Evolutionary conservation across 2,113 vertebrate genomes (phyloP).

Genomic region (Aepyceros melampus): DNA sequence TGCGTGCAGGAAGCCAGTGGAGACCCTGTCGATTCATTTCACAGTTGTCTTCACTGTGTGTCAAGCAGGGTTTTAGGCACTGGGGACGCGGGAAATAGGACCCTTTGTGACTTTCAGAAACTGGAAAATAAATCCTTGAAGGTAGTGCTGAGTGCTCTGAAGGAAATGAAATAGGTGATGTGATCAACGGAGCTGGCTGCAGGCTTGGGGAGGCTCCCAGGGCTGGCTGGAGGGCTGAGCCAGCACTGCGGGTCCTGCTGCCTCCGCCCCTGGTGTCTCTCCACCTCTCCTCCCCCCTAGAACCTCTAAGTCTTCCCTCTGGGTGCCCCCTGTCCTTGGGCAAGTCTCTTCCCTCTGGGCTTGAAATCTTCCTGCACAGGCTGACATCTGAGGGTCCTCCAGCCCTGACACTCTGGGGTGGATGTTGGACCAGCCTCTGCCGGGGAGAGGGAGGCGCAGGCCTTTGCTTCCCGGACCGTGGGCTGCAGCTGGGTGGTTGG

Average conservation of each 20-base stretch:
- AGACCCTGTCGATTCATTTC: not conserved
- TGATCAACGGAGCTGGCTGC: not conserved
- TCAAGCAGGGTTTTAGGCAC: not conserved
- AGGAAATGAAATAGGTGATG: not conserved
- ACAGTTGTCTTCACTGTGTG: not conserved
- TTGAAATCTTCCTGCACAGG: not conserved
- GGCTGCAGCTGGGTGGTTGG: not conserved
- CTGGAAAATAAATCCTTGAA: not conserved
- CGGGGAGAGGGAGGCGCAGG: not conserved
- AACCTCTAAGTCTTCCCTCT: not conserved
- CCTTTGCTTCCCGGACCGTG: not conserved
- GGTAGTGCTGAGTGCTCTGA: not conserved
- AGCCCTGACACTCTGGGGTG: not conserved
- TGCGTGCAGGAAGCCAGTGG: not conserved
- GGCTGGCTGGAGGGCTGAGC: too few relatives aligned
- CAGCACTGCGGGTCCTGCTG: not conserved
- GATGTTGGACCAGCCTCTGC: not conserved
- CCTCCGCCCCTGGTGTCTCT: not conserved
- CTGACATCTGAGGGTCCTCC: not conserved
- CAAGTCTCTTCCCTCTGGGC: not conserved
- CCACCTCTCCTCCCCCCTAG: not conserved
- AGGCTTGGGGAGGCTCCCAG: not conserved
- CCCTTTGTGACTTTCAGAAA: not conserved
- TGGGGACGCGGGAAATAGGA: not conserved
- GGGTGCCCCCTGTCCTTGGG: not conserved